Evolutionary conservation across 2,797 vertebrate genomes (phyloP).

Genomic region (Oreortyx pictus): DNA sequence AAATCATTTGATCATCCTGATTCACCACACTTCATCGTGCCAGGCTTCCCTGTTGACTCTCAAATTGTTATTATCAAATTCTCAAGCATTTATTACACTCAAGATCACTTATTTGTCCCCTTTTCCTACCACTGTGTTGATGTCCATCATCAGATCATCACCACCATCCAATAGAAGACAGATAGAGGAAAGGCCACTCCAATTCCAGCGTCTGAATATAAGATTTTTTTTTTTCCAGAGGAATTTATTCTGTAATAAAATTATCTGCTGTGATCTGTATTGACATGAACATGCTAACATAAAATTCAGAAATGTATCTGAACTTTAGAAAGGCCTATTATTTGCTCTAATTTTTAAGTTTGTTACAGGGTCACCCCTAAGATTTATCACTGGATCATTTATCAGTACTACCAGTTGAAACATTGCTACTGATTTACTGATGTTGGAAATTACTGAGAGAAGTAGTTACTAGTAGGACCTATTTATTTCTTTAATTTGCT

Average conservation of each 20-base stretch:
- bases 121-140: conserved; percentile 24
- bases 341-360: neutral
- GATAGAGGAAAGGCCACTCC: neutral
- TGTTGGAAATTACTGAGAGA: conserved; percentile 35
- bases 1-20: conserved; percentile 86
- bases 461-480: neutral
- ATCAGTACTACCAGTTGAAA: neutral
- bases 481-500: conserved; percentile 16
- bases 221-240: conserved; percentile 7
- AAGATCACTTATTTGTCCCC: conserved; percentile 53
- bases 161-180: conserved; percentile 1
- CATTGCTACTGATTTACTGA: neutral
- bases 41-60: conserved; percentile 82
- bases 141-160: conserved; percentile 62
- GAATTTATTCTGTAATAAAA: neutral
- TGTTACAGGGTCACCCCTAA: neutral
- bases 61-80: conserved; percentile 81
- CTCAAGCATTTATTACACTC: conserved; percentile 69
- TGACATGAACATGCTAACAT: neutral
- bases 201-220: neutral
- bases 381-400: conserved; percentile 4
- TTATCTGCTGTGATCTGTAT: neutral
- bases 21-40: conserved; percentile 75
- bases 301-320: neutral
- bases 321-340: neutral